Conservation (phyloP, 2,113 vertebrate species). For the Indri indri region DNA sequence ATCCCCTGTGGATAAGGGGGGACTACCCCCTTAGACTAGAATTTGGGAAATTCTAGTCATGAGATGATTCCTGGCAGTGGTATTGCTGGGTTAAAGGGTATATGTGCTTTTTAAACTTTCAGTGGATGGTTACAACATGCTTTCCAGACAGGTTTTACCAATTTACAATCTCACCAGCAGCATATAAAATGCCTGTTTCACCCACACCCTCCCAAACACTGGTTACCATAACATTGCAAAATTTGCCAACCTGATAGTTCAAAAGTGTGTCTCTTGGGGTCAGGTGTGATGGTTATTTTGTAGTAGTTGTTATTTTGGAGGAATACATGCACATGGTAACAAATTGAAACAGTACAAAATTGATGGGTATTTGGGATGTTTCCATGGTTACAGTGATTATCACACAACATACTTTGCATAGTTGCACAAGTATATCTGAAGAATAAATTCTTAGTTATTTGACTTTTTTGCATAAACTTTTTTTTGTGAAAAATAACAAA, state of each 20-base stretch:
- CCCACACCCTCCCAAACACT: not conserved
- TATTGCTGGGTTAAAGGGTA: not conserved
- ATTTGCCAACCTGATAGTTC: constrained; percentile 1
- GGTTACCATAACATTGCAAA: constrained; percentile 8
- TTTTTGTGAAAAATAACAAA: constrained; percentile 59
- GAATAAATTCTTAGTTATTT: constrained; percentile 51
- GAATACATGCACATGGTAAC: constrained; percentile 16
- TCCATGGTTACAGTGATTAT: constrained; percentile 3
- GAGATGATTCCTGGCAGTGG: not conserved
- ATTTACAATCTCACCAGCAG: constrained; percentile 9
- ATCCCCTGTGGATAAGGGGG: not conserved
- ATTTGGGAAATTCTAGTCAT: not conserved
- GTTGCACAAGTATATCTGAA: constrained; percentile 31
- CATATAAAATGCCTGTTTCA: constrained; percentile 22
- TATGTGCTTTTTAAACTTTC: constrained; percentile 37
- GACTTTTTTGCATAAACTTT: constrained; percentile 24
- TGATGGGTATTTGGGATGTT: not conserved
- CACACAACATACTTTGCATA: not conserved
- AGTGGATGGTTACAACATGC: constrained; percentile 15
- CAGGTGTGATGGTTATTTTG: constrained; percentile 50
- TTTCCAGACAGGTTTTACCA: constrained; percentile 32
- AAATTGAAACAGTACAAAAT: constrained; percentile 33
- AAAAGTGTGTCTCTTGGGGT: not conserved
- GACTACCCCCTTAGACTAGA: too few relatives aligned
- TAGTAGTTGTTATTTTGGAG: constrained; percentile 32